These are phyloP conservation scores for Atethmia centrago DNA, from an alignment of 2,888 invertebrate genomes.

Conservation along the genomic window DNA sequence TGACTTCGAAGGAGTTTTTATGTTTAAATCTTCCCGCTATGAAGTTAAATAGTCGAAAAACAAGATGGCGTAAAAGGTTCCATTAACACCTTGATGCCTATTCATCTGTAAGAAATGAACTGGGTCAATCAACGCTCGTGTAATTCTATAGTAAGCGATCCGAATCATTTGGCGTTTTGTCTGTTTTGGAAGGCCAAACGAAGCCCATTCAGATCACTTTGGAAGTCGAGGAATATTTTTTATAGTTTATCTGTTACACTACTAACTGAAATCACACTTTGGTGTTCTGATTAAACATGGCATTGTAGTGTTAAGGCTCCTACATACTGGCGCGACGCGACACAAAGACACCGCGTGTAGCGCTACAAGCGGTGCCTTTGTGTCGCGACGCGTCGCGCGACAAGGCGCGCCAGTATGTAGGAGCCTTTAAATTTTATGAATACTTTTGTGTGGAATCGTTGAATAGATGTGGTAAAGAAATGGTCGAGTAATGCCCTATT, in stretches of 20 bases:
- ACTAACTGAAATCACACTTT: slow-evolving; percentile 3
- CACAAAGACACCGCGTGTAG: no score
- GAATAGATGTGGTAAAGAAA: background rate
- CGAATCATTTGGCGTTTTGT: slow-evolving; percentile 45
- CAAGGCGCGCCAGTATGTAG: no score
- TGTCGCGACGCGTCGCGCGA: no score
- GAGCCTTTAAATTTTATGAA: background rate
- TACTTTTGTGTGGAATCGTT: background rate
- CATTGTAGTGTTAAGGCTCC: slow-evolving; percentile 19
- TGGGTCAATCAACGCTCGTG: slow-evolving; percentile 50
- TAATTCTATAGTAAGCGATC: slow-evolving; percentile 36
- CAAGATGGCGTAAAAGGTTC: slow-evolving; percentile 30
- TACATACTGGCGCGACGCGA: no score
- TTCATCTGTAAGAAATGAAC: slow-evolving; percentile 45
- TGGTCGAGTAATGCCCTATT: background rate
- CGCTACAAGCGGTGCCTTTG: no score
- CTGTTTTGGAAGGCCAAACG: slow-evolving; percentile 49
- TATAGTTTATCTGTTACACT: slow-evolving; percentile 20
- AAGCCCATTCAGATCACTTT: slow-evolving; percentile 52
- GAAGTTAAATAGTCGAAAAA: slow-evolving; percentile 19
- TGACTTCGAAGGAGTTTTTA: slow-evolving; percentile 2
- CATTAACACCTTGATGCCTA: slow-evolving; percentile 46
- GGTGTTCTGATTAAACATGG: slow-evolving; percentile 16
- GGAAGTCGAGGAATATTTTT: slow-evolving; percentile 24
- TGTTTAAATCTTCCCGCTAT: background rate